Percentiles rank a stretch among this genome's conserved stretches.
Evolutionary conservation across 1,140 invertebrate species (phyloP).

Genomic region (Harpegnathos saltator): DNA sequence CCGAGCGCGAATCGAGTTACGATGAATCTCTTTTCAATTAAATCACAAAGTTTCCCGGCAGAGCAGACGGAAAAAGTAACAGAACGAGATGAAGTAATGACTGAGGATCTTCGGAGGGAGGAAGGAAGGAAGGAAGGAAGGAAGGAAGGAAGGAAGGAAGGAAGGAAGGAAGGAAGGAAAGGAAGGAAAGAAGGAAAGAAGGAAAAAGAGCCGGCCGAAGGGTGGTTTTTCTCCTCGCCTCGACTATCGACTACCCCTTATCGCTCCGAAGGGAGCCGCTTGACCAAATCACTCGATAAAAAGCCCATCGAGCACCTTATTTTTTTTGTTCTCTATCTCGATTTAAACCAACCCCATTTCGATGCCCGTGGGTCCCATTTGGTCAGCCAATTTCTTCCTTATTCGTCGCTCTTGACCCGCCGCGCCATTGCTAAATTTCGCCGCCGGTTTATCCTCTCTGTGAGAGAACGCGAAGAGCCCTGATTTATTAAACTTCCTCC

Average conservation of each 20-base stretch:
- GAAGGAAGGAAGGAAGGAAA: constrained; percentile 16
- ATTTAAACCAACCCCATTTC: constrained; percentile 72
- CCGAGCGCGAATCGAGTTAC: constrained; percentile 27
- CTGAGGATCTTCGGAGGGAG: background rate
- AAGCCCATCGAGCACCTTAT: constrained; percentile 77
- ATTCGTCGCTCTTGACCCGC: constrained; percentile 41
- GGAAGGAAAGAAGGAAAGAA: too few species aligned
- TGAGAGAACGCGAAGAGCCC: background rate
- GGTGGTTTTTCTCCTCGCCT: constrained; percentile 7
- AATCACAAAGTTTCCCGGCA: constrained; percentile 65
- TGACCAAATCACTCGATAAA: constrained; percentile 82
- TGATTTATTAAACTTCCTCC: constrained; percentile 39
- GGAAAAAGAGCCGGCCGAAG: constrained; percentile 3
- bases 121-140: too few species aligned
- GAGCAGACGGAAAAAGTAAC: constrained; percentile 15
- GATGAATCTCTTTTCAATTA: constrained; percentile 77
- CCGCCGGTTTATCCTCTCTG: constrained; percentile 10
- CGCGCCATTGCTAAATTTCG: constrained; percentile 46
- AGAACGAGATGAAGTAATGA: constrained; percentile 50
- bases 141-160: constrained; percentile 7
- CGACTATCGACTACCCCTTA: constrained; percentile 78
- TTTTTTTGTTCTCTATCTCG: constrained; percentile 71
- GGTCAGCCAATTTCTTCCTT: constrained; percentile 66
- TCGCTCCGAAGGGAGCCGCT: constrained; percentile 81
- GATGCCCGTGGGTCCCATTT: constrained; percentile 67